A percentile compares a stretch with the other conserved stretches of the same genome.
Evolutionary conservation across 2,888 invertebrate genomes (phyloP).

Genomic region (Phengaris alcon): DNA sequence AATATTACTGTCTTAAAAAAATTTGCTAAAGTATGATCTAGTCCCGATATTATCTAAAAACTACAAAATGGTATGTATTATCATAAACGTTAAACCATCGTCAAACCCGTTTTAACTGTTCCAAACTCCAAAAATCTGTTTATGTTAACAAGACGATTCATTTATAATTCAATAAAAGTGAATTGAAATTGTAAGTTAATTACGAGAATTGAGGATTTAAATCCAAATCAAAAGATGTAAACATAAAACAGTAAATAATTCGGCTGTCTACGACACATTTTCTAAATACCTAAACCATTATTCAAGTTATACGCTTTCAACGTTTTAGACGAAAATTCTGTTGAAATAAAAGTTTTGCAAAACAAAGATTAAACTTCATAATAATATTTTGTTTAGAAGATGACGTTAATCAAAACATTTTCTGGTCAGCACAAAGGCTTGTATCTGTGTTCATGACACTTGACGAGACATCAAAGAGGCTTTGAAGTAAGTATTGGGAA

Average conservation of each 20-base stretch:
- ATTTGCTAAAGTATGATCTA: no score
- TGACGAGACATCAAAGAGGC: conserved; percentile 14
- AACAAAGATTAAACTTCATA: conserved; percentile 12
- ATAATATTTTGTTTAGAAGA: not conserved
- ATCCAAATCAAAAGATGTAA: no score
- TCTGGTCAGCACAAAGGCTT: conserved; percentile 16
- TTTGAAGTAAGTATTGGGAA: conserved; percentile 15
- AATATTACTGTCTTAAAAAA: no score
- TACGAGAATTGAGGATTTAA: no score
- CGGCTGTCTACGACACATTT: not conserved
- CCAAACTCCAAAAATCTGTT: no score
- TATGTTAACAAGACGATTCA: no score
- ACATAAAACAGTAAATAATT: not conserved
- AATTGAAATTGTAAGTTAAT: no score
- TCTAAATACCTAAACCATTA: not conserved
- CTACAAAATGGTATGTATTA: no score
- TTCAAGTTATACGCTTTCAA: not conserved
- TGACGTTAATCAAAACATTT: not conserved
- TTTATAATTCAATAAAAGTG: no score
- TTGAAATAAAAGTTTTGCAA: not conserved
- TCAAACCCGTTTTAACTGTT: no score
- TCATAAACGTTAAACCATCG: no score
- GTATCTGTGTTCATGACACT: conserved; percentile 1
- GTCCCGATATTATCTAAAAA: no score
- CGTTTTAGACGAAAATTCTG: not conserved